Percentiles rank a stretch among this genome's conserved stretches.
phyloP scores from a whole-genome alignment of 2,113 vertebrate species.

The Lepus europaeus region DNA sequence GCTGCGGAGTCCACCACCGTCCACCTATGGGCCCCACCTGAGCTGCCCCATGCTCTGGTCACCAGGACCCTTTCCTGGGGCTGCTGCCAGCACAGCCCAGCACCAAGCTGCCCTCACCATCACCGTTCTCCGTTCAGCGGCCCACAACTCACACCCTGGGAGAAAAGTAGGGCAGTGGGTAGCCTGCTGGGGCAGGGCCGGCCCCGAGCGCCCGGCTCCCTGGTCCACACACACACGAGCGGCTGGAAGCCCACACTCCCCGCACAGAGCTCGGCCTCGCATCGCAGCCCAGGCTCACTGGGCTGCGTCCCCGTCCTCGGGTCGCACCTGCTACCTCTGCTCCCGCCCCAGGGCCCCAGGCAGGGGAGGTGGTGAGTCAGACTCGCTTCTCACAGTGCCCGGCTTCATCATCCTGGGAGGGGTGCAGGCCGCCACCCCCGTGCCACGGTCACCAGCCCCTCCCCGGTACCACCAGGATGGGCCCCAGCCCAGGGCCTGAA shows the following conservation, averaged over 20 bases:
- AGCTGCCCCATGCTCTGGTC: neutral
- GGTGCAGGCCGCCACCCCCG: rapidly evolving
- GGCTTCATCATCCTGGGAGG: neutral
- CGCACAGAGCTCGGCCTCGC: neutral
- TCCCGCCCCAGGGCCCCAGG: neutral
- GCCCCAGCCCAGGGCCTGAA: neutral
- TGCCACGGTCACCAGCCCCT: neutral
- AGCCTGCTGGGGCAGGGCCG: neutral
- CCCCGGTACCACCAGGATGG: neutral
- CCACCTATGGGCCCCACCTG: rapidly evolving
- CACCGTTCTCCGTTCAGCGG: neutral
- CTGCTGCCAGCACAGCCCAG: too few relatives aligned
- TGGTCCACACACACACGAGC: neutral
- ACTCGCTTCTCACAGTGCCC: neutral
- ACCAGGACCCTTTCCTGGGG: neutral
- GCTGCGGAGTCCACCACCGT: neutral
- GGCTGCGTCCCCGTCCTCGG: neutral
- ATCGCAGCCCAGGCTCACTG: neutral
- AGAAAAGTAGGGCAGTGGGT: neutral
- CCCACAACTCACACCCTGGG: neutral
- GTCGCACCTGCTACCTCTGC: neutral
- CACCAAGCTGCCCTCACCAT: too few relatives aligned
- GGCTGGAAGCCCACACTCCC: neutral
- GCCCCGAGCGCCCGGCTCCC: too few relatives aligned
- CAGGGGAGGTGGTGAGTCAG: neutral